Percentiles rank a stretch among this genome's conserved stretches.
Conservation (phyloP, 1,140 invertebrate genomes). For the Cecropterus lyciades region DNA sequence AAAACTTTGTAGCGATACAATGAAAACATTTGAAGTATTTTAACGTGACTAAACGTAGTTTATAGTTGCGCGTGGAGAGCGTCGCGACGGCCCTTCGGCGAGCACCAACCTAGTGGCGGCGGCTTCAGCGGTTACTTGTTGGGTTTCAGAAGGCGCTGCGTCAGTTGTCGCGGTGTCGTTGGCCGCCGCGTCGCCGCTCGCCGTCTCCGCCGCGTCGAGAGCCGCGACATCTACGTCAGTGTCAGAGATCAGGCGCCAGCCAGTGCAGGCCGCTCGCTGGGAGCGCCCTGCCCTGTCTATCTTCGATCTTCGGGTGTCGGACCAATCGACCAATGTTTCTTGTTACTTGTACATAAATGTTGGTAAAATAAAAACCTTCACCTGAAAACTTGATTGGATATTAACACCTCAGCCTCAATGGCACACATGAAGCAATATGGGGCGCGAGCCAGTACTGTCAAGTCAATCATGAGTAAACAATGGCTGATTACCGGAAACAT, state of each 20-base stretch:
- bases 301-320: conserved; percentile 42
- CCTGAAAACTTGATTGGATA: conserved; percentile 83
- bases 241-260: conserved; percentile 55
- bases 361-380: conserved; percentile 61
- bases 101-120: conserved; percentile 79
- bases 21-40: conserved; percentile 55
- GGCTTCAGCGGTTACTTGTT: conserved; percentile 72
- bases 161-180: conserved; percentile 48
- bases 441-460: conserved; percentile 52
- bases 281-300: conserved; percentile 69
- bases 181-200: conserved; percentile 53
- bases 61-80: conserved; percentile 67
- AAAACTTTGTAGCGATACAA: conserved; percentile 81
- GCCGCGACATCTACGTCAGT: conserved; percentile 75
- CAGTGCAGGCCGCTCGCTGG: conserved; percentile 69
- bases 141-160: conserved; percentile 54
- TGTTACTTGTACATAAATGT: conserved; percentile 23
- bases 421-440: conserved; percentile 52
- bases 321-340: conserved; percentile 6
- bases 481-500: conserved; percentile 50
- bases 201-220: conserved; percentile 50
- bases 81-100: conserved; percentile 69
- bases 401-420: conserved; percentile 74
- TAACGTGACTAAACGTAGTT: conserved; percentile 59
- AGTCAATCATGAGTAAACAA: conserved; percentile 50